A percentile compares a stretch with the other conserved stretches of the same genome.
These are phyloP conservation scores for Zoroaster sp. DNA, from an alignment of 53 echinoderm and acorn worm species.

Conservation along the genomic window DNA sequence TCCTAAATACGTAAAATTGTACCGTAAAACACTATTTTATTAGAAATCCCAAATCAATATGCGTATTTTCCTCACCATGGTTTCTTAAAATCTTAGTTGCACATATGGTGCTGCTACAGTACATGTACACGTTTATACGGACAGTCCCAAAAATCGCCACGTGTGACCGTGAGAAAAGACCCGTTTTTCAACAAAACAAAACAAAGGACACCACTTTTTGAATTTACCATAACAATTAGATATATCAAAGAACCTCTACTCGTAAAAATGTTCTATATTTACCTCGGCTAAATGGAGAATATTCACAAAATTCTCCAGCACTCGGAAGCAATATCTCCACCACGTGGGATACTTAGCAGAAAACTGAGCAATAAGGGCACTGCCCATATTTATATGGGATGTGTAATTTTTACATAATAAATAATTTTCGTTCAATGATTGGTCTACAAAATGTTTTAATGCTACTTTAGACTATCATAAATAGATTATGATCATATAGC, in stretches of 20 bases:
- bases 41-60: not conserved
- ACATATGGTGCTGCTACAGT: not conserved
- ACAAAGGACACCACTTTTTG: not conserved
- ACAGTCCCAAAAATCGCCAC: not conserved
- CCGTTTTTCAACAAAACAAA: not conserved
- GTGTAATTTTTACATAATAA: too few relatives aligned
- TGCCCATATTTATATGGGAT: not conserved
- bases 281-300: constrained; percentile 38
- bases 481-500: too few relatives aligned
- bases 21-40: too few relatives aligned
- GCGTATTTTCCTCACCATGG: not conserved
- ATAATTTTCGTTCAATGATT: too few relatives aligned
- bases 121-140: not conserved
- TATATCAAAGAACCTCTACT: not conserved
- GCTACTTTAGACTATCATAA: too few relatives aligned
- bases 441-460: too few relatives aligned
- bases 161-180: constrained; percentile 4
- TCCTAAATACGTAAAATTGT: too few relatives aligned
- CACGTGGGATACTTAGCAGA: constrained; percentile 46
- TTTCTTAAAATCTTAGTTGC: not conserved
- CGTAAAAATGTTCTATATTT: not conserved
- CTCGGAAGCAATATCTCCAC: constrained; percentile 3
- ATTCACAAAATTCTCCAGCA: constrained; percentile 43
- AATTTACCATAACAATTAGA: not conserved
- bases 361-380: not conserved